These are phyloP conservation scores for Phyllostomus discolor DNA, from an alignment of 2,113 vertebrate species.

Conservation along the genomic window DNA sequence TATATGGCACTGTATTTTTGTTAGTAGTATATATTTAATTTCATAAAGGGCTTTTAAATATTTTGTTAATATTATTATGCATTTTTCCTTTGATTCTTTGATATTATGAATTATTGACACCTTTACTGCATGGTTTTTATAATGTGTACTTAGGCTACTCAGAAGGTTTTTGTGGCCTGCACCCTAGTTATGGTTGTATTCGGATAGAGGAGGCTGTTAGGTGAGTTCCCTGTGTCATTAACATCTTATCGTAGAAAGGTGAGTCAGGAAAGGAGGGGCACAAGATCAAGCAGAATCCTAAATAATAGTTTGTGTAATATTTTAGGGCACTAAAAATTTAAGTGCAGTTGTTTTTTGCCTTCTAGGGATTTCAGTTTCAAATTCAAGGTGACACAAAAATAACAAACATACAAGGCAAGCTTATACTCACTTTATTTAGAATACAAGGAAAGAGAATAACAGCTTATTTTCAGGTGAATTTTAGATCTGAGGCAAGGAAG, in stretches of 20 bases:
- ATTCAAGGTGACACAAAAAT: not conserved
- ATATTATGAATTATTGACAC: not conserved
- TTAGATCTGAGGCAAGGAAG: not conserved
- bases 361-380: slow-evolving; percentile 5
- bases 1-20: not conserved
- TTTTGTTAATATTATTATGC: not conserved
- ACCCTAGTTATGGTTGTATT: not conserved
- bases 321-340: not conserved
- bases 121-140: not conserved
- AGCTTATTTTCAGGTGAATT: not conserved
- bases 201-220: not conserved
- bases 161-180: not conserved
- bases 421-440: not conserved
- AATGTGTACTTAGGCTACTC: not conserved
- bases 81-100: not conserved
- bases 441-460: not conserved
- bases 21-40: not conserved
- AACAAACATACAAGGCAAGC: not conserved
- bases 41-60: not conserved
- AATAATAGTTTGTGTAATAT: not conserved
- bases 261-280: not conserved
- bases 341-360: not conserved
- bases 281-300: not conserved
- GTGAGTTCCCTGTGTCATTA: not conserved
- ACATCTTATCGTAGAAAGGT: not conserved